A percentile compares a stretch with the other conserved stretches of the same genome.
Evolutionary conservation across 1,140 invertebrate genomes (phyloP).

Genomic region (Rhagoletis zephyria): DNA sequence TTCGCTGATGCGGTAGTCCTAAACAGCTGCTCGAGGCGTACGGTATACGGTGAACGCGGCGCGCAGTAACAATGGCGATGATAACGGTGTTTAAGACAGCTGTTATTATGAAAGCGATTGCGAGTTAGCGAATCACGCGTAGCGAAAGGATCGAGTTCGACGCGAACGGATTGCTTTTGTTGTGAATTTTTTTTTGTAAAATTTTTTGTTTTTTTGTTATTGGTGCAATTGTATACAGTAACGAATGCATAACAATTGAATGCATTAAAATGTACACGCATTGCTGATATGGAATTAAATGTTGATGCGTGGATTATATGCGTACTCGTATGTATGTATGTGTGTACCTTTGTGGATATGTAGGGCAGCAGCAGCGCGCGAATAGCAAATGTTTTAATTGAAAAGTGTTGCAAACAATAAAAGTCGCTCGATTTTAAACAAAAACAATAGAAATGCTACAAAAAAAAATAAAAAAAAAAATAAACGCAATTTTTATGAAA

Average conservation of each 20-base stretch:
- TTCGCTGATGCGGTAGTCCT: constrained; percentile 25
- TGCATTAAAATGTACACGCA: background rate
- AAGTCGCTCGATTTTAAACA: background rate
- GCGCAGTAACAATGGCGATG: background rate
- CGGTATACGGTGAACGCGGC: background rate
- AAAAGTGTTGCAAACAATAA: background rate
- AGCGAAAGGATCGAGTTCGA: background rate
- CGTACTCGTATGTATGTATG: background rate
- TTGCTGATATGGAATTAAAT: background rate
- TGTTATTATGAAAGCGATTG: background rate
- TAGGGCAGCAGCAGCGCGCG: background rate
- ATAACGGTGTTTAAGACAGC: background rate
- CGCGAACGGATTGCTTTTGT: background rate
- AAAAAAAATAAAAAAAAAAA: constrained; percentile 7
- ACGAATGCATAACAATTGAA: background rate
- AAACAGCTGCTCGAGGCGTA: constrained; percentile 49
- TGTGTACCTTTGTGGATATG: too few relatives aligned
- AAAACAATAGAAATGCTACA: background rate
- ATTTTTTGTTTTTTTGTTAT: background rate
- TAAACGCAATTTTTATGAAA: background rate
- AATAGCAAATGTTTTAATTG: background rate
- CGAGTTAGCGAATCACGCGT: background rate
- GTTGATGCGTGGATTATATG: background rate
- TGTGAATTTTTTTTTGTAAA: too few relatives aligned
- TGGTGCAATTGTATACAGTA: background rate